Base-by-base conservation (phyloP, 2,888 invertebrate genomes). In the Aleiodes testaceus region DNA sequence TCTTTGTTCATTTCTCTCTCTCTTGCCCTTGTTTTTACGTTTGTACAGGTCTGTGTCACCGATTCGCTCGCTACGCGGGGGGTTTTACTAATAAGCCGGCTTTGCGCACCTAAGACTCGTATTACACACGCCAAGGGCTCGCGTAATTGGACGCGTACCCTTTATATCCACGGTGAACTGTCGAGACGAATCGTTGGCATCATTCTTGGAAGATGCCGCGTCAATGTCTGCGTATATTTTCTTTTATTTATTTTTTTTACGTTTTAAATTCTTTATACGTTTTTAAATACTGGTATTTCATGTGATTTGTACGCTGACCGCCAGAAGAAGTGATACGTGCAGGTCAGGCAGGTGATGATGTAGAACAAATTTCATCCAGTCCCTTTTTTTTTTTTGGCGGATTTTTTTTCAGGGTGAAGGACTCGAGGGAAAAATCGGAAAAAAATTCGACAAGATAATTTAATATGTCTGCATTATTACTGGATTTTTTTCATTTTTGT, bases 61-160 rank as follows among this genome's bases (percentile, higher is more conserved):
- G 78, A 77, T 77, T 75, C 74, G 61, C 72, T 59, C 70, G 47
- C 77, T 66, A 75, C 75, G 74, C 77, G 73, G 77, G 79, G 77
- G 75, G 77, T 65, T 77, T 78, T 68, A 76, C 78, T 78, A 77
- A 79, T 79, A 77, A 78, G 75, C 76, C 74, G 73, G 14, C 49
- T 14, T n/a, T 55, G 50, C 64, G 73, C 69, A 69, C 64, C 66
- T 66, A 78, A 79, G 81, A 78, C 81, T 80, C 80, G 81, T 80
- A 80, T 80, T 80, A 81, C 81, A 79, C 79, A 76, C 72, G 64
- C 77, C 76, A 78, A 73, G 76, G 76, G 77, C 75, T 76, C 79
- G 78, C 79, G 80, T 84, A 84, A 84, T 82, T 83, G 81, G 82
- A 80, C 80, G 44, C 53, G 67, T 67, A 63, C 66, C 67, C 72